These are phyloP conservation scores for Lacerta agilis DNA, from an alignment of 2,797 vertebrate species.

Conservation along the genomic window DNA sequence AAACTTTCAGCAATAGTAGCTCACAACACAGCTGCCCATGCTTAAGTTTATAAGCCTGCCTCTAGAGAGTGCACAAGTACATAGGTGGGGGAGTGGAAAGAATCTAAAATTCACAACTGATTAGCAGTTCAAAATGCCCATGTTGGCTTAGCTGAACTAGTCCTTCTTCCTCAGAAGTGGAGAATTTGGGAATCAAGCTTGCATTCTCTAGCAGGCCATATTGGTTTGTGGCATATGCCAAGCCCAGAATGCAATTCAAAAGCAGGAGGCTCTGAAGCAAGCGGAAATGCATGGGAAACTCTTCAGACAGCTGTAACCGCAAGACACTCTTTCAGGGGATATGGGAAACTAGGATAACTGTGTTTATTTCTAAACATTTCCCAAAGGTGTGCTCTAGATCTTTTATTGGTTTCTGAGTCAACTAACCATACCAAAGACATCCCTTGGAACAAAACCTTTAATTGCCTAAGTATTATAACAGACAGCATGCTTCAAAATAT, in stretches of 20 bases:
- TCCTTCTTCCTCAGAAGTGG: neutral
- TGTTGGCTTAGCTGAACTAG: neutral
- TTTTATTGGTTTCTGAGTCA: conserved; percentile 10
- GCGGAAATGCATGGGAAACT: neutral
- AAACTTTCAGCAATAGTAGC: neutral
- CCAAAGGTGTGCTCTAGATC: neutral
- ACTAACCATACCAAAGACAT: neutral
- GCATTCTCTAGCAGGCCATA: neutral
- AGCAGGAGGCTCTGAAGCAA: neutral
- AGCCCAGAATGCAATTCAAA: neutral
- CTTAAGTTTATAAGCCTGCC: neutral
- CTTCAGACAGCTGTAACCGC: neutral
- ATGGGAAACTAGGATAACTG: neutral
- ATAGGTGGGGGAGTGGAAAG: neutral
- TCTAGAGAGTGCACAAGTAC: too few relatives aligned
- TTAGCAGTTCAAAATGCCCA: neutral
- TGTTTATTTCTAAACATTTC: conserved; percentile 10
- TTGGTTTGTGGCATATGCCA: neutral
- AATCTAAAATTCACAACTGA: neutral
- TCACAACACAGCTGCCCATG: neutral
- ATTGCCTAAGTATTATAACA: conserved; percentile 19
- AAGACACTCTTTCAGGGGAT: conserved; percentile 5
- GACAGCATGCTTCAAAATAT: neutral
- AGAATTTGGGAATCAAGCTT: neutral
- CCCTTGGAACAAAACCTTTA: neutral